Evolutionary conservation across 2,797 vertebrate genomes (phyloP).

Genomic region (Artibeus jamaicensis): DNA sequence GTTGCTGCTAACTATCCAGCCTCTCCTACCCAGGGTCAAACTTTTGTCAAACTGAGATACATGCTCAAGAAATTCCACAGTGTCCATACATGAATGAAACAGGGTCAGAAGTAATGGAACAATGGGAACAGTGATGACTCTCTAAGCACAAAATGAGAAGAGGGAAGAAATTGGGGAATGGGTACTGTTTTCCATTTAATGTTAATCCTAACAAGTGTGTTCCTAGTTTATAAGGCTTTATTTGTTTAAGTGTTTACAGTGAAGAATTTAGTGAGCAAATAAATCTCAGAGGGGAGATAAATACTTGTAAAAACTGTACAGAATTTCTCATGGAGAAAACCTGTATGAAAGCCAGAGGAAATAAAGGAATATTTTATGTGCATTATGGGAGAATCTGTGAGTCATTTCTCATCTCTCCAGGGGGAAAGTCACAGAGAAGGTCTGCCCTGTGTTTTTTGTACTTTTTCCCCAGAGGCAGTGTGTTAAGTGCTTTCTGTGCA

Average conservation of each 20-base stretch:
- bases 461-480: not conserved
- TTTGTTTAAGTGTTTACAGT: slow-evolving; percentile 50
- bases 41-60: not conserved
- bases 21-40: not conserved
- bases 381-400: not conserved
- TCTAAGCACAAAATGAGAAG: not conserved
- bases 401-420: slow-evolving; percentile 38
- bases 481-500: not conserved
- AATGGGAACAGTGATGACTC: rapidly evolving
- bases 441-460: slow-evolving; percentile 10
- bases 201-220: slow-evolving; percentile 10
- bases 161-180: rapidly evolving
- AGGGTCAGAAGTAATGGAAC: not conserved
- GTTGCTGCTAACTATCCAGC: too few relatives aligned
- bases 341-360: slow-evolving; percentile 26
- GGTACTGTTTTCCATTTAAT: not conserved
- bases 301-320: slow-evolving; percentile 63
- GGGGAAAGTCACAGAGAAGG: slow-evolving; percentile 7
- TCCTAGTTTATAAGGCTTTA: not conserved
- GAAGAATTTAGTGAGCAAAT: slow-evolving; percentile 33
- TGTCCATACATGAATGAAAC: not conserved
- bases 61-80: not conserved
- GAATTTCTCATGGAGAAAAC: slow-evolving; percentile 50
- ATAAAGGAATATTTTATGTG: not conserved
- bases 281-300: slow-evolving; percentile 28